Base-by-base conservation (phyloP, 2,888 invertebrate genomes). In the Sphaerophoria rueppellii region DNA sequence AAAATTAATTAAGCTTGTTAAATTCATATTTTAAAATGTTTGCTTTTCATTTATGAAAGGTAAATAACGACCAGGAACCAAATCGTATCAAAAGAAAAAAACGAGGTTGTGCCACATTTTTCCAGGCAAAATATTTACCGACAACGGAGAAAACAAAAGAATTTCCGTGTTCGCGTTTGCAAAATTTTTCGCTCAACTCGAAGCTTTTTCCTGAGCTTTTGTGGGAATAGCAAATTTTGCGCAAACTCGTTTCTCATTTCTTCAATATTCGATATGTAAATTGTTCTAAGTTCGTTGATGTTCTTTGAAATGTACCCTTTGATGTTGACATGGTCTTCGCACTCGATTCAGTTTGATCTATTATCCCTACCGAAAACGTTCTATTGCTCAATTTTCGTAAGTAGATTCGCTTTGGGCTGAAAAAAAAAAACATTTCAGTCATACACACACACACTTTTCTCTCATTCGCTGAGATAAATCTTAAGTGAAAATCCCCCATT, bases 291-390 rank as follows among this genome's bases (percentile, higher is more conserved):
- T 60, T 60, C 24, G 24, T 55, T 35, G 34, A 46, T 24, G 9
- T 32, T 16, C 43, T 55, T 57, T 63, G 24, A 57, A 24, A 46
- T 57, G 72, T 65, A 72, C 65, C 57, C 43, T 65, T 35, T 67
- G 50, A 70, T 78, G 72, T 78, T 73, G 52, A 72, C 52, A 78
- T 37, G 34, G 57, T 48, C 46, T 55, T 57, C 24, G 24, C 52
- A 14, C 34, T 6, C 35, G 46, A 16, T 14, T 73, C 40, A 79
- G 79, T 79, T 79, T 67, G 14, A 60, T 73, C 50, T 34, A 63
- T 40, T 37, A 78, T 67, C 16, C 24, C 52, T 40, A 67, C 34
- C 52, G 32, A 35, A 37, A 50, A 72, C 34, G 78, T 63, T 48
- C 50, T 50, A 12, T 60, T 65, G 12, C 57, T 24, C 11, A 57